phyloP scores from a whole-genome alignment of 35 echinoderm and acorn worm species.

The Lytechinus variegatus region DNA sequence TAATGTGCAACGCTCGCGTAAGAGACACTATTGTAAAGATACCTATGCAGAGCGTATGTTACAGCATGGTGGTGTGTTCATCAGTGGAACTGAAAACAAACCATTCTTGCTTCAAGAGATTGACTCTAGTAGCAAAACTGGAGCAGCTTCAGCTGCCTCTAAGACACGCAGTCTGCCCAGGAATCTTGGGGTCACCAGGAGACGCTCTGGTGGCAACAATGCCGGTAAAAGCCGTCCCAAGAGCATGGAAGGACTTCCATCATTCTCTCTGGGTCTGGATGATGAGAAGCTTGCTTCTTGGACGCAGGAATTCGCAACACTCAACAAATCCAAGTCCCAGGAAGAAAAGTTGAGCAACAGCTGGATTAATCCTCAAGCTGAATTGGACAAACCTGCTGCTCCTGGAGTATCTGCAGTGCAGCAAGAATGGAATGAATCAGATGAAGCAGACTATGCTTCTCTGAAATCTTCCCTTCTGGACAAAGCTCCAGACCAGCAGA shows the following conservation, averaged over 20 bases:
- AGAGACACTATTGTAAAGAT: slow-evolving; percentile 37
- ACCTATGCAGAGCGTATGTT: slow-evolving; percentile 44
- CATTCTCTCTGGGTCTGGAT: neutral
- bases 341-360: slow-evolving; percentile 5
- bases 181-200: slow-evolving; percentile 29
- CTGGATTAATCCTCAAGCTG: neutral
- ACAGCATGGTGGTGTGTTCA: slow-evolving; percentile 46
- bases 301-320: neutral
- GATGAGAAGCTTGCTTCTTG: neutral
- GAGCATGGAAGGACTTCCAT: slow-evolving; percentile 47
- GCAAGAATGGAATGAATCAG: slow-evolving; percentile 21
- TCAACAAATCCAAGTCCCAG: slow-evolving; percentile 29
- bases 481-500: slow-evolving; percentile 37
- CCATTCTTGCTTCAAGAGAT: slow-evolving; percentile 47
- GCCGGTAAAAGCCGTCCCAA: slow-evolving; percentile 34
- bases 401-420: slow-evolving; percentile 22
- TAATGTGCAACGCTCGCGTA: slow-evolving; percentile 29
- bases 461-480: slow-evolving; percentile 50
- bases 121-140: slow-evolving; percentile 13
- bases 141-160: neutral
- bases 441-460: slow-evolving; percentile 25
- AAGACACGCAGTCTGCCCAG: slow-evolving; percentile 51
- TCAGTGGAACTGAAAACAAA: slow-evolving; percentile 45
- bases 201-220: neutral
- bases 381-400: neutral